phyloP scores from a whole-genome alignment of 2,797 vertebrate genomes.

The Falco peregrinus region DNA sequence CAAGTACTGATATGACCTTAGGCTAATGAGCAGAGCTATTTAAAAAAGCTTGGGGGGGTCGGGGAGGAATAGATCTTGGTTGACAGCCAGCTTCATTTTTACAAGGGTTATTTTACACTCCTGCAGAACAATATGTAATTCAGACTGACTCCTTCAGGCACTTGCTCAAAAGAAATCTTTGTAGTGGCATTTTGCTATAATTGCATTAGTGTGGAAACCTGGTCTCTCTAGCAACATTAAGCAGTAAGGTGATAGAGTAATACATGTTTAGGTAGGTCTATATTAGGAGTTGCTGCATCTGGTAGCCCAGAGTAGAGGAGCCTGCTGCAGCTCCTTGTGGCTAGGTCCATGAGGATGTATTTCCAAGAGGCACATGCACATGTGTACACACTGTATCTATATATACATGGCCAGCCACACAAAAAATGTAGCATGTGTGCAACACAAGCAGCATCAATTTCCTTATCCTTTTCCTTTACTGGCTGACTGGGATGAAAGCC shows the following conservation, averaged over 20 bases:
- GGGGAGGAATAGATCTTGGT: background rate
- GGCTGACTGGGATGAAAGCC: background rate
- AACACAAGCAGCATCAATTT: background rate
- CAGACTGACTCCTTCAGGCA: background rate
- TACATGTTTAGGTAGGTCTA: background rate
- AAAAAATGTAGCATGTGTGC: accelerated
- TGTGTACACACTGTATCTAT: accelerated
- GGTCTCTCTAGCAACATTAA: background rate
- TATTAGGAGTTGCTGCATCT: background rate
- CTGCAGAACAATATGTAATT: slow-evolving; percentile 38
- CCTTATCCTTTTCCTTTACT: background rate
- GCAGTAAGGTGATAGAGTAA: background rate
- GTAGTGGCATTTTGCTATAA: background rate
- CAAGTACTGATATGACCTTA: background rate
- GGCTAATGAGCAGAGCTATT: slow-evolving; percentile 17
- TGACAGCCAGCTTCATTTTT: background rate
- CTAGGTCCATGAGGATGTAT: background rate
- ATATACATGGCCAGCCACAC: background rate
- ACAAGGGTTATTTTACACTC: slow-evolving; percentile 40
- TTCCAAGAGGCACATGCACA: background rate
- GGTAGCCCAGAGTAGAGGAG: background rate
- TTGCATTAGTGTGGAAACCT: background rate
- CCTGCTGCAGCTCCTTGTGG: background rate
- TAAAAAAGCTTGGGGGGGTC: background rate
- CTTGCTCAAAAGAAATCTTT: slow-evolving; percentile 38